These are phyloP conservation scores for Esox masquinongy DNA, from an alignment of 2,797 vertebrate species.

Conservation along the genomic window DNA sequence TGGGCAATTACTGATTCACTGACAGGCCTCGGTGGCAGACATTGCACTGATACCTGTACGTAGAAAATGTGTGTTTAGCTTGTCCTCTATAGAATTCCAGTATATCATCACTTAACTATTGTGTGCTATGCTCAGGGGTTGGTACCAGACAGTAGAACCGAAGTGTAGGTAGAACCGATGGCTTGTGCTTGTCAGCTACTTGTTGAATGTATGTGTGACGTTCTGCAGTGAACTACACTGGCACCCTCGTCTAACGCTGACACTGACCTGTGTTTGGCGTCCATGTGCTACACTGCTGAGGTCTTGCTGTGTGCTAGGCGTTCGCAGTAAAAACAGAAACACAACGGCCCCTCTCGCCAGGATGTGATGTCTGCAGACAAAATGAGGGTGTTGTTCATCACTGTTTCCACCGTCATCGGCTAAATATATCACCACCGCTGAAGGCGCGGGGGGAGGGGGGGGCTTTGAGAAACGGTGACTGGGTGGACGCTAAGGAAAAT, in stretches of 20 bases:
- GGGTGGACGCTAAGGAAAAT: conserved; percentile 18
- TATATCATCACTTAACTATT: too few relatives aligned
- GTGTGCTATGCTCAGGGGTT: too few relatives aligned
- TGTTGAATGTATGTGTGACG: not conserved
- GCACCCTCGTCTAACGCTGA: too few relatives aligned
- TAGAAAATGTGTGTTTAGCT: too few relatives aligned
- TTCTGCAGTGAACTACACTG: not conserved
- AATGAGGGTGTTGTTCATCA: conserved; percentile 12
- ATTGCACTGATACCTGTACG: too few relatives aligned
- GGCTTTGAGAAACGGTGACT: conserved; percentile 3
- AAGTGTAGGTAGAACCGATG: too few relatives aligned
- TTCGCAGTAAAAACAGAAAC: not conserved
- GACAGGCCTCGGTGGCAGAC: not conserved
- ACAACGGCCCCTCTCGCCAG: conserved; percentile 10
- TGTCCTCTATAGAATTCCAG: too few relatives aligned
- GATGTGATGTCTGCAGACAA: conserved; percentile 8
- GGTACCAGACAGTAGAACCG: too few relatives aligned
- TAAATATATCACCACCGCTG: conserved; percentile 13
- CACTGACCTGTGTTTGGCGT: too few relatives aligned
- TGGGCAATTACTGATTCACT: conserved; percentile 38
- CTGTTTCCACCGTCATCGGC: conserved; percentile 19
- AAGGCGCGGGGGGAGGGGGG: not conserved
- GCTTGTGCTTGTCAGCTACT: conserved; percentile 1
- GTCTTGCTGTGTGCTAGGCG: not conserved
- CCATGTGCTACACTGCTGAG: too few relatives aligned